Base-by-base conservation (phyloP, 2,113 vertebrate genomes). In the Protomyctophum bolini region DNA sequence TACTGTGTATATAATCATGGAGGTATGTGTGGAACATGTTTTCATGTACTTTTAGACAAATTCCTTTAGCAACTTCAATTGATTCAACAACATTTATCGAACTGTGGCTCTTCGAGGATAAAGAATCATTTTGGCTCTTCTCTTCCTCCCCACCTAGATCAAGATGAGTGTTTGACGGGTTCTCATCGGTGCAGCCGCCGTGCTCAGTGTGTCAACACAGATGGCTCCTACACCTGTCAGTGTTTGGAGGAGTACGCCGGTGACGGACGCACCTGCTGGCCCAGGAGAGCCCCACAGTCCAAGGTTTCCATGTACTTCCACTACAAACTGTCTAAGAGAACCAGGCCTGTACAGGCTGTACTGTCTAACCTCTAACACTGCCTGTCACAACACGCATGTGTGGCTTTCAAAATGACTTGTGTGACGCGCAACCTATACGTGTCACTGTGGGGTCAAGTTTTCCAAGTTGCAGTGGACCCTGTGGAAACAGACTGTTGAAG, bases 151-250 rank as follows among this genome's bases (percentile, higher is more conserved):
- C 66, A 11, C 58, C 7, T 74, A 92, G 91, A 92, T 74, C 72
- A 78, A 72, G 73, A 92, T 6, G 91, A 92, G 77, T 91, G 90
- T 84, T 70, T 93, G 61, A 91, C 79, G 0, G 90, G 89, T 64
- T 77, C 73, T 54, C 87, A 92, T 72, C 79, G 4, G 71, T 92
- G 92, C 83, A 92, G 85, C 70, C 86, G 70, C 49, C 79, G 85
- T 2, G 85, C 91, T 62, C 77, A 10, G 41, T 92, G 90, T 78
- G 41, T 91, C 79, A 92, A 93, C 91, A 90, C 83, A 51, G 79
- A 87, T 63, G 90, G 89, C 57, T 91, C 89, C 29, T 89, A 91
- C 84, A 87, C 78, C 70, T 93, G 91, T 81, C 83, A 49, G 45
- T 92, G 91, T 81, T 72, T 63, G 67, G 80, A 85, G 46, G 79